Evolutionary conservation across 2,797 vertebrate species (phyloP).

Genomic region (Onychomys leucogaster): DNA sequence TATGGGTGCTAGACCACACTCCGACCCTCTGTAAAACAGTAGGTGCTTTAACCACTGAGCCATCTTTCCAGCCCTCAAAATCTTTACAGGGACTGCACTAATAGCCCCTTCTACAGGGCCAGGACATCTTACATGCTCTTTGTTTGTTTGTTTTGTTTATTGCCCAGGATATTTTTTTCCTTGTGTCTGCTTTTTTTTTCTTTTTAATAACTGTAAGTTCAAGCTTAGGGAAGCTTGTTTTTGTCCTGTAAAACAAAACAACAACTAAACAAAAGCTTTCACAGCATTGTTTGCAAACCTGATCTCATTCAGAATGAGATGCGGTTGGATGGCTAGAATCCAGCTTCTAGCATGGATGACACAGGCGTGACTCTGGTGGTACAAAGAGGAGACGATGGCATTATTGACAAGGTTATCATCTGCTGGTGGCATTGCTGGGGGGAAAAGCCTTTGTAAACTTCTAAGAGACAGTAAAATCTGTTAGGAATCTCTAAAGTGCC

Average conservation of each 20-base stretch:
- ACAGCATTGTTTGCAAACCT: conserved; percentile 63
- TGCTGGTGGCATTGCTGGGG: too few relatives aligned
- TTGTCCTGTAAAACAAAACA: conserved; percentile 46
- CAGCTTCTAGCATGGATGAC: conserved; percentile 74
- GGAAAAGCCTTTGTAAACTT: too few relatives aligned
- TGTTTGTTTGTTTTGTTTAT: not conserved
- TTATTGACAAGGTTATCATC: conserved; percentile 84
- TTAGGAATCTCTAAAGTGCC: conserved; percentile 88
- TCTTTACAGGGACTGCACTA: not conserved
- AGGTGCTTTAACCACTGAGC: not conserved
- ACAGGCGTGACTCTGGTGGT: conserved; percentile 76
- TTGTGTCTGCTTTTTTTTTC: not conserved
- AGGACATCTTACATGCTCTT: not conserved
- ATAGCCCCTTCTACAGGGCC: not conserved
- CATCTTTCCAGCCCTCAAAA: not conserved
- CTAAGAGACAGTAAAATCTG: conserved; percentile 86
- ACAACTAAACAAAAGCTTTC: conserved; percentile 64
- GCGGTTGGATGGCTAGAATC: conserved; percentile 67
- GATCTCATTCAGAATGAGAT: conserved; percentile 63
- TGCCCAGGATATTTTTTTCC: not conserved
- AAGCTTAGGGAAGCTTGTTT: conserved; percentile 73
- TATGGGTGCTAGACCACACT: not conserved
- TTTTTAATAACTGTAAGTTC: conserved; percentile 73
- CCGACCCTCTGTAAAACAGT: not conserved
- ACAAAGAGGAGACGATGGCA: conserved; percentile 81